Evolutionary conservation across 2,888 invertebrate genomes (phyloP).

Genomic region (Hecatera dysodea): DNA sequence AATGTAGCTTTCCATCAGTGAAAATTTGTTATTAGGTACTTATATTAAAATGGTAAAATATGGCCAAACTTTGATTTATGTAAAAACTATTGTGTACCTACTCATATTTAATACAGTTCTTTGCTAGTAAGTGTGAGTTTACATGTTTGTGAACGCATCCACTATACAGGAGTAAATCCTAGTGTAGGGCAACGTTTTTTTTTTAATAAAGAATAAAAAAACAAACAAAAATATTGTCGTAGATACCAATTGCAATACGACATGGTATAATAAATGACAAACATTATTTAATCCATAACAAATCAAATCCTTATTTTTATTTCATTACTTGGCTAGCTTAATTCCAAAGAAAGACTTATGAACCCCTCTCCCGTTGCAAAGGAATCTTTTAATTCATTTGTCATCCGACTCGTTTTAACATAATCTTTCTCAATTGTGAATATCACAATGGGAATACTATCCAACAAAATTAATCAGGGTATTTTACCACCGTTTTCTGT

Average conservation of each 20-base stretch:
- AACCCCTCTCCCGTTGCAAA: conserved; percentile 40
- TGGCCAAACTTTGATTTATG: no score
- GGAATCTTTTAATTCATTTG: conserved; percentile 65
- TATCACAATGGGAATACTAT: conserved; percentile 60
- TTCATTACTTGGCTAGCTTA: conserved; percentile 11
- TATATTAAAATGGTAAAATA: no score
- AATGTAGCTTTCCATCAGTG: no score
- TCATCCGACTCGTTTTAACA: conserved; percentile 62
- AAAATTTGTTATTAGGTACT: no score
- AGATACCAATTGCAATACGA: not conserved
- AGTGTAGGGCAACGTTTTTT: no score
- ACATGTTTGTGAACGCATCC: no score
- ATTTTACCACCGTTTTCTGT: not conserved
- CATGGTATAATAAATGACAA: not conserved
- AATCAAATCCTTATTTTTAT: conserved; percentile 22
- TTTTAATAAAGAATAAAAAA: no score
- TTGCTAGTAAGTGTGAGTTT: no score
- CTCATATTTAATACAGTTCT: no score
- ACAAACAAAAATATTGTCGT: not conserved
- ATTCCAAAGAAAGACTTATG: conserved; percentile 16
- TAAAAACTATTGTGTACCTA: no score
- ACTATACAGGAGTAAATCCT: no score
- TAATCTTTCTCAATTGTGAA: conserved; percentile 61
- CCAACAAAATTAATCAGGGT: conserved; percentile 28
- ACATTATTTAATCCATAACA: conserved; percentile 2